Evolutionary conservation across 2,797 vertebrate genomes (phyloP), one percentile per base, ranked within the genome.

Genomic region (Odontamblyopus rebecca): DNA sequence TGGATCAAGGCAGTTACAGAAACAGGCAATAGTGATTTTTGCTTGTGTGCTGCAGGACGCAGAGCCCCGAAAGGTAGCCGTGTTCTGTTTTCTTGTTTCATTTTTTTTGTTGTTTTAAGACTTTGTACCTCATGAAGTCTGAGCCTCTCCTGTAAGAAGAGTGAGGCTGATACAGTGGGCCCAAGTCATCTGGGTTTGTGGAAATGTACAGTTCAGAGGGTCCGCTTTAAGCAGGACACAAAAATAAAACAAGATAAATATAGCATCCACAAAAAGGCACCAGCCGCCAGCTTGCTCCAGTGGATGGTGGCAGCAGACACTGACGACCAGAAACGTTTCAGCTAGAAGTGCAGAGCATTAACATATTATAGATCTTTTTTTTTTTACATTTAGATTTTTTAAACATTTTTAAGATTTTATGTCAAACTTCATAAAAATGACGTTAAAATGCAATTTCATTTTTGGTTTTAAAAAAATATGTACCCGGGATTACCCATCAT

Each of bases 391-490:
- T 88, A 89, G 66, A 87, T 88, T 89, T 91, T 90, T 90, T 86
- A 79, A 53, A 77, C 81, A 86, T 89, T 90, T 88, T 88, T 83
- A 82, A 84, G 80, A 73, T 89, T 91, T 91, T 88, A 83, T 93
- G 89, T 91, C 90, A 93, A 94, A 92, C 89, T 91, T 92, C 90
- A 93, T 92, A 92, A 89, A 93, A 93, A 93, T 91, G 85, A 93
- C 78, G 84, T 91, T 91, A 92, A 92, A 93, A 92, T 91, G 90
- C 85, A 4, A 92, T 91, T 93, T 90, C 72, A 86, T 91, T 93
- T 95, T 94, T 94, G 92, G 92, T 93, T 93, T 93, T 91, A 90
- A 93, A 94, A 94, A 92, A 92, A 93, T 91, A 93, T 91, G 93
- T 94, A 94, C 92, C 92, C 92, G 92, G 93, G 92, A 93, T 92